Base-by-base conservation (phyloP, 2,888 invertebrate species). In the Seladonia tumulorum region DNA sequence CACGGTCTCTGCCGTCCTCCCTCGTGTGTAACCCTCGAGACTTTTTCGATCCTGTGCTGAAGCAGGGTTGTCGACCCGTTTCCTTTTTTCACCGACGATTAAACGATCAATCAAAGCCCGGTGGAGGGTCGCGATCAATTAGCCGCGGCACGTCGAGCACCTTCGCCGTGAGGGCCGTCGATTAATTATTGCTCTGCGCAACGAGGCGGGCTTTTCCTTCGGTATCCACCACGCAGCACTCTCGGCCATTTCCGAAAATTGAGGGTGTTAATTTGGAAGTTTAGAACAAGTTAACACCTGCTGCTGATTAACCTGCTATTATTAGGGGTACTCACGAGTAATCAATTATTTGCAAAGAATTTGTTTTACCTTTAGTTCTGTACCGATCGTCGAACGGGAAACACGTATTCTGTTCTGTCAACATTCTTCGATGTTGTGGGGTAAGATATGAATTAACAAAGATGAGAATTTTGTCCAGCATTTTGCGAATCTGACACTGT, bases 181-280 rank as follows among this genome's bases (percentile, higher is more conserved):
- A 94, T 93, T 93, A 93, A 94, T 94, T 91, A 94, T 93, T 89
- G 89, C 91, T 83, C 76, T 85, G 82, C 88, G 18, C 22, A 53
- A 22, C n/a, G n/a, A 53, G 22, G 22, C 53, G 53, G 53, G 53
- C 53, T n/a, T n/a, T 53, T 10, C 10, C 53, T 53, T 53, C n/a
- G 53, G 0, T 53, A 53, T n/a, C 53, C n/a, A n/a, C 10, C 53
- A 10, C 53, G 10, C 10, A n/a, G 10, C 53, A 53, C n/a, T 10
- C 22, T 53, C 1, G 10, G 1, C 10, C n/a, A n/a, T 10, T n/a
- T 53, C n/a, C 53, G 3, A 3, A n/a, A 53, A 53, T 53, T 0
- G 10, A 1, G 22, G 10, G 22, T 53, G 53, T 10, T 22, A 53
- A 53, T 53, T 53, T 53, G 3, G 53, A n/a, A 8, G 3, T 10